These are phyloP conservation scores for Bryconaethiops microstoma DNA, from an alignment of 2,797 vertebrate species.

Conservation along the genomic window DNA sequence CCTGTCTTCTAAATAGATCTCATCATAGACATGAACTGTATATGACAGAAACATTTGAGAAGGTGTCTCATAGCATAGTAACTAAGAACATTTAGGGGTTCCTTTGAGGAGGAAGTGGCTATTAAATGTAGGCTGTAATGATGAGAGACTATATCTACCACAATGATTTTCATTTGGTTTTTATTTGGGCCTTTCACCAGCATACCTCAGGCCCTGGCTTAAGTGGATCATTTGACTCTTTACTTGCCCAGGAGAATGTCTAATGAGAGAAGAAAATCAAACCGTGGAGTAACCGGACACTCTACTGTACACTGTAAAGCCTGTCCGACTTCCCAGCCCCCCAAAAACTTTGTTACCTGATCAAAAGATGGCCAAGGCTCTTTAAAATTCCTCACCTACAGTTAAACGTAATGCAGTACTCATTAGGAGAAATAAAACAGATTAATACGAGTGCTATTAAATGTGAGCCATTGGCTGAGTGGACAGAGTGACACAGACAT, in stretches of 20 bases:
- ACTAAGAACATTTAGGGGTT: conserved; percentile 32
- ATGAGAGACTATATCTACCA: conserved; percentile 40
- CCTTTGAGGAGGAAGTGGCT: conserved; percentile 32
- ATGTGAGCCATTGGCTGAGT: conserved; percentile 77
- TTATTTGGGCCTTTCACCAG: conserved; percentile 46
- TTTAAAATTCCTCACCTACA: conserved; percentile 85
- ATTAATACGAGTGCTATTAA: conserved; percentile 83
- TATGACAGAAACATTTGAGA: conserved; percentile 24
- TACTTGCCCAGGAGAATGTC: conserved; percentile 68
- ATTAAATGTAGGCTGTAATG: conserved; percentile 38
- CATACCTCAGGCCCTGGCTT: conserved; percentile 45
- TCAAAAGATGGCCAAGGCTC: conserved; percentile 81
- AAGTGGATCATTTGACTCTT: conserved; percentile 52
- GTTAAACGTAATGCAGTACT: conserved; percentile 82
- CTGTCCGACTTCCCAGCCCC: conserved; percentile 65
- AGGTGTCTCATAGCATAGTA: conserved; percentile 29
- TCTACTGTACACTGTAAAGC: conserved; percentile 85
- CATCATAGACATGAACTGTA: conserved; percentile 2
- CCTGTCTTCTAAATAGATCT: background rate
- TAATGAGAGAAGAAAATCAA: conserved; percentile 81
- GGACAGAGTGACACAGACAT: conserved; percentile 57
- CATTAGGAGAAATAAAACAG: conserved; percentile 85
- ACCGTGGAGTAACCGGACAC: conserved; percentile 77
- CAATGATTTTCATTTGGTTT: conserved; percentile 56
- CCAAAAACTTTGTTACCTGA: conserved; percentile 75